These are phyloP conservation scores for Cephus rjabovi DNA, from an alignment of 2,888 invertebrate genomes.

Conservation along the genomic window DNA sequence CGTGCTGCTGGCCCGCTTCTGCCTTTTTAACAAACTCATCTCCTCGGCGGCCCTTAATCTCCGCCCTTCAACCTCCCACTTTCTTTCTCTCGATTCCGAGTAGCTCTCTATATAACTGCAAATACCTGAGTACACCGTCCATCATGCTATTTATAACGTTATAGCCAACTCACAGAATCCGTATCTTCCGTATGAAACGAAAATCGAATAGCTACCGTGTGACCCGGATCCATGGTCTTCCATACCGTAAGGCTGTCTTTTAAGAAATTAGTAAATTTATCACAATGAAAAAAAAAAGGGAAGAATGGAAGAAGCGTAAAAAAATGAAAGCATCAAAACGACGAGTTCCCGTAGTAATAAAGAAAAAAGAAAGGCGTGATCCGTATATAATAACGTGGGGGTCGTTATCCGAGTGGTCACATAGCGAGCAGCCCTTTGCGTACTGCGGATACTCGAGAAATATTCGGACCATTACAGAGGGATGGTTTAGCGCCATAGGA, in stretches of 20 bases:
- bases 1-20: slow-evolving; percentile 67
- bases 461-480: slow-evolving; percentile 22
- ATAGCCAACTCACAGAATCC: slow-evolving; percentile 27
- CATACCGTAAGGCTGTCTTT: no score
- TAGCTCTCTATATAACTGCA: slow-evolving; percentile 38
- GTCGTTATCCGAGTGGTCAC: not conserved
- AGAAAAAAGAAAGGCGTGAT: no score
- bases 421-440: not conserved
- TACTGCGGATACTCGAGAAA: slow-evolving; percentile 11
- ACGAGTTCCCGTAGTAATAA: no score
- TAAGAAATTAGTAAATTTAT: no score
- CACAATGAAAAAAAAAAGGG: no score
- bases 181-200: not conserved
- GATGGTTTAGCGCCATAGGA: slow-evolving; percentile 8
- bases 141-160: slow-evolving; percentile 42
- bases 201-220: not conserved
- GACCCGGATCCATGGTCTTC: no score
- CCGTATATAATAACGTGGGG: no score
- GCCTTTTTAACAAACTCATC: slow-evolving; percentile 68
- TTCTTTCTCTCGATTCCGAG: slow-evolving; percentile 30
- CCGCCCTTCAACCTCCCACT: slow-evolving; percentile 57
- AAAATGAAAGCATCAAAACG: no score
- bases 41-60: slow-evolving; percentile 65
- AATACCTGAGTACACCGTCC: slow-evolving; percentile 42
- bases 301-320: no score